These are phyloP conservation scores for Gasterosteus nipponicus DNA, from an alignment of 2,113 vertebrate genomes.

Conservation along the genomic window DNA sequence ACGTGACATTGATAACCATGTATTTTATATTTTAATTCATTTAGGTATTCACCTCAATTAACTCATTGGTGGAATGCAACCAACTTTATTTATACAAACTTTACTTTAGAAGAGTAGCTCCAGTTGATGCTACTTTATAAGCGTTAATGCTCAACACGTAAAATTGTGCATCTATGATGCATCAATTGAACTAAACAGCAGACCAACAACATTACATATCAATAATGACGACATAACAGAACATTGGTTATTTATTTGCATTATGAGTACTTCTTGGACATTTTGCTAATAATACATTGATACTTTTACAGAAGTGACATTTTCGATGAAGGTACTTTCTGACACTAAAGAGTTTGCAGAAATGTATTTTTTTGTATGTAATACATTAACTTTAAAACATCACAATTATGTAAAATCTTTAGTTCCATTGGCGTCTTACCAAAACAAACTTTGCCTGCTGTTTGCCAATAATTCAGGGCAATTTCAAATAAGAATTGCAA, in stretches of 20 bases:
- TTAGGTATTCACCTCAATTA: neutral
- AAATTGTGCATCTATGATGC: neutral
- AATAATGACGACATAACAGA: neutral
- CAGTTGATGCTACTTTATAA: neutral
- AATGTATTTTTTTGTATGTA: neutral
- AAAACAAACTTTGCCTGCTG: slow-evolving; percentile 1
- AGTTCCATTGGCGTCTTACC: slow-evolving; percentile 1
- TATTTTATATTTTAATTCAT: neutral
- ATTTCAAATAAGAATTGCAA: slow-evolving; percentile 27
- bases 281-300: neutral
- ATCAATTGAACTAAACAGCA: neutral
- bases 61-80: neutral
- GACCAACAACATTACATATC: neutral
- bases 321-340: neutral
- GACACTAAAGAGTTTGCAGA: neutral
- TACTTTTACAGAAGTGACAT: neutral
- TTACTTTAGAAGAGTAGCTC: neutral
- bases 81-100: neutral
- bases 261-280: neutral
- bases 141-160: neutral
- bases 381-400: slow-evolving; percentile 23
- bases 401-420: slow-evolving; percentile 1
- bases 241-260: neutral
- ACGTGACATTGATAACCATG: neutral
- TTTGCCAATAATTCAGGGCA: slow-evolving; percentile 28